A percentile compares a stretch with the other conserved stretches of the same genome.
Conservation (phyloP, 2,888 invertebrate species). For the Apeira syringaria region DNA sequence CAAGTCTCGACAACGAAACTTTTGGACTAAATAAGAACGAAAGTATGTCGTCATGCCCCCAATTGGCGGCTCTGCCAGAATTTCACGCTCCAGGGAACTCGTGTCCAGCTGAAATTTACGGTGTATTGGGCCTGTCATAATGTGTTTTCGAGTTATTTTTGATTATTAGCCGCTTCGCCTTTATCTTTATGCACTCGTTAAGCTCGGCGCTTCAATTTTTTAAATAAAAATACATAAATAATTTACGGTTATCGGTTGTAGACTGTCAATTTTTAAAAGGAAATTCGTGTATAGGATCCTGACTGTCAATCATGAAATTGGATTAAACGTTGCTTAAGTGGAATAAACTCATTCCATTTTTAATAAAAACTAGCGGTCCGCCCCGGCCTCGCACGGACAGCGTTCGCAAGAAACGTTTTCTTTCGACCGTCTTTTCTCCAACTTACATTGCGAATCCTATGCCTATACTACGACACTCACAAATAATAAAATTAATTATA, state of each 20-base stretch:
- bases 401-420: no score
- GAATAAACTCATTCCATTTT: no score
- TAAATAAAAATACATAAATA: background rate
- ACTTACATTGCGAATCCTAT: no score
- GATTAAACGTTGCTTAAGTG: no score
- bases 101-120: slow-evolving; percentile 8
- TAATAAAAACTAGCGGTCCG: no score
- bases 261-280: background rate
- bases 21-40: slow-evolving; percentile 30
- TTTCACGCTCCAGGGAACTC: slow-evolving; percentile 22
- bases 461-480: no score
- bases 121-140: slow-evolving; percentile 17
- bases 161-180: slow-evolving; percentile 15
- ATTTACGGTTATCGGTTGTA: slow-evolving; percentile 6
- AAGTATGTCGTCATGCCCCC: slow-evolving; percentile 23
- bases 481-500: no score
- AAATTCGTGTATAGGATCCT: no score
- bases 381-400: no score
- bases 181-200: slow-evolving; percentile 13
- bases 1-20: slow-evolving; percentile 22
- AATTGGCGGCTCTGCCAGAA: background rate
- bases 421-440: no score
- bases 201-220: slow-evolving; percentile 3
- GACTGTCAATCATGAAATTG: no score
- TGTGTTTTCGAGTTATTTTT: slow-evolving; percentile 19